These are phyloP conservation scores for Pteruthius melanotis DNA, from an alignment of 2,113 vertebrate genomes.

Conservation along the genomic window DNA sequence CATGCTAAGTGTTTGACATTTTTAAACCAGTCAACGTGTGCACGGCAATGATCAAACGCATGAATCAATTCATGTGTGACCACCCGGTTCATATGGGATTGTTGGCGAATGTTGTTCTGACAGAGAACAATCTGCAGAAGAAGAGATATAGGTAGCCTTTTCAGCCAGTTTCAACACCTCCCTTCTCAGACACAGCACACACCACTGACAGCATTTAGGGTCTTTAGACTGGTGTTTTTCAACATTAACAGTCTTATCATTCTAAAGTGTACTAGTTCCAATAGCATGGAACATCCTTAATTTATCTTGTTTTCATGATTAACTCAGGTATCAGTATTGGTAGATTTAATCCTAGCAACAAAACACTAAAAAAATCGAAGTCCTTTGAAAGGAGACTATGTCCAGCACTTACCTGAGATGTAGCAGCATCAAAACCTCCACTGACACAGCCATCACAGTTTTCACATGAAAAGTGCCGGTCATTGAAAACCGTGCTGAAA, in stretches of 20 bases:
- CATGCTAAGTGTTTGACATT: slow-evolving; percentile 90
- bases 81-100: slow-evolving; percentile 92
- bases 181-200: not conserved
- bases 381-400: not conserved
- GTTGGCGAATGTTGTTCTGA: slow-evolving; percentile 92
- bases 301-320: not conserved
- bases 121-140: slow-evolving; percentile 90
- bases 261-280: not conserved
- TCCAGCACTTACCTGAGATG: slow-evolving; percentile 82
- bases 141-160: not conserved
- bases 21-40: slow-evolving; percentile 93
- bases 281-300: not conserved
- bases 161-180: not conserved
- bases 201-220: not conserved
- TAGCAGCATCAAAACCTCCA: slow-evolving; percentile 90
- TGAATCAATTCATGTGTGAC: slow-evolving; percentile 95
- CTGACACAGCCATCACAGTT: slow-evolving; percentile 90
- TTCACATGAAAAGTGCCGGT: slow-evolving; percentile 94
- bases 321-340: not conserved
- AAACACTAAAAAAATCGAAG: not conserved
- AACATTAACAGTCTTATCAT: not conserved
- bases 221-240: not conserved
- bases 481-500: slow-evolving; percentile 82
- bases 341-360: not conserved
- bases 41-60: slow-evolving; percentile 94